Percentiles rank a stretch among this genome's conserved stretches.
Evolutionary conservation across 2,888 invertebrate genomes (phyloP).

Genomic region (Nomada fucata): DNA sequence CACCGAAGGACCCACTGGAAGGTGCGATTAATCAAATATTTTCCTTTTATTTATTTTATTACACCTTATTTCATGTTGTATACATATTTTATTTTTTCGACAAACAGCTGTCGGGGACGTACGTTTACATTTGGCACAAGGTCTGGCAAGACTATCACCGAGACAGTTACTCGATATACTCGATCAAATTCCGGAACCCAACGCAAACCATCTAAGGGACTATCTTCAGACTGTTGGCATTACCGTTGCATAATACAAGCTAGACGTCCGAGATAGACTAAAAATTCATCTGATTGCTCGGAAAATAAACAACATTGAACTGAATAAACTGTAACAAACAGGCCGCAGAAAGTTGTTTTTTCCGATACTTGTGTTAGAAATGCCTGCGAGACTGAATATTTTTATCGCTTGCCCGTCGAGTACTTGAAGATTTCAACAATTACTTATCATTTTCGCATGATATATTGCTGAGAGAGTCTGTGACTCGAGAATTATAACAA

Average conservation of each 20-base stretch:
- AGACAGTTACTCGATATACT: constrained; percentile 89
- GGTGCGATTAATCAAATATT: constrained; percentile 82
- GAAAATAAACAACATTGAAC: constrained; percentile 77
- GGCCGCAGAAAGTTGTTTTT: constrained; percentile 33
- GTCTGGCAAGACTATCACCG: constrained; percentile 90
- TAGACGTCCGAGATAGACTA: constrained; percentile 75
- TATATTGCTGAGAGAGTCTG: constrained; percentile 20
- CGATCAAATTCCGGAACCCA: constrained; percentile 85
- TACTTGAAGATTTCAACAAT: constrained; percentile 32
- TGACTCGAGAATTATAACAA: neutral
- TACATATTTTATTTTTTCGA: constrained; percentile 17
- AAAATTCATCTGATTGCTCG: constrained; percentile 78
- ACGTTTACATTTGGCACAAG: constrained; percentile 90
- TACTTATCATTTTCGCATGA: constrained; percentile 35
- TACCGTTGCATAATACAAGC: constrained; percentile 80
- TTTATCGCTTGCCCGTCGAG: constrained; percentile 20
- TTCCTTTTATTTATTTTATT: constrained; percentile 4
- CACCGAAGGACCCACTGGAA: constrained; percentile 90
- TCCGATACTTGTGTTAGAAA: constrained; percentile 19
- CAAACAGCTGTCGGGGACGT: constrained; percentile 88
- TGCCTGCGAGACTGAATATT: neutral
- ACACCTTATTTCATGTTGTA: neutral
- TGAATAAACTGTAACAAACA: constrained; percentile 72
- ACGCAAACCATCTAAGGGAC: constrained; percentile 79
- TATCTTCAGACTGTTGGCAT: constrained; percentile 82